Evolutionary conservation across 2,113 vertebrate species (phyloP).

Genomic region (Naja naja): DNA sequence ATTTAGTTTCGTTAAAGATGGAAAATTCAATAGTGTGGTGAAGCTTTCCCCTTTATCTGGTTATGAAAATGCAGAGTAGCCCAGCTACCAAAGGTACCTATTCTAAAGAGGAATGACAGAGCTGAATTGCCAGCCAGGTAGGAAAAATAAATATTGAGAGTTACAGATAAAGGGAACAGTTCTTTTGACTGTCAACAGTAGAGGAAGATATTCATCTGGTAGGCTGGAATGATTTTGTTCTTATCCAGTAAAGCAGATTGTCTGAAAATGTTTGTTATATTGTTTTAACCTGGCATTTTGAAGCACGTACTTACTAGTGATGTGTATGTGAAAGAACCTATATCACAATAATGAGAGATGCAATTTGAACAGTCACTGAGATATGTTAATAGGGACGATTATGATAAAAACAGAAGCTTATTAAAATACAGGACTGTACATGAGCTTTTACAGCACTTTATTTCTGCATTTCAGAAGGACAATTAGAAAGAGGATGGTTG

Average conservation of each 20-base stretch:
- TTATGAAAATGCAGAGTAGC: constrained; percentile 15
- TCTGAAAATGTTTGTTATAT: constrained; percentile 54
- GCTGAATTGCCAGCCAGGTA: neutral
- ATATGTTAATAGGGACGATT: constrained; percentile 40
- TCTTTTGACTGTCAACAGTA: neutral
- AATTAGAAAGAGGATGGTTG: constrained; percentile 32
- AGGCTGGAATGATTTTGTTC: constrained; percentile 51
- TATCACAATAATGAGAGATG: constrained; percentile 54
- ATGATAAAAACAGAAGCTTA: constrained; percentile 60
- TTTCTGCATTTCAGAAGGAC: constrained; percentile 36
- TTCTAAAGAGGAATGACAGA: constrained; percentile 27
- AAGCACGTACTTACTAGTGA: constrained; percentile 57
- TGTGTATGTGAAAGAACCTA: constrained; percentile 44
- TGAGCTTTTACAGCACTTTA: constrained; percentile 9
- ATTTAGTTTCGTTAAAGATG: constrained; percentile 36
- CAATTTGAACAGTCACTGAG: constrained; percentile 55
- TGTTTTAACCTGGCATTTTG: constrained; percentile 62
- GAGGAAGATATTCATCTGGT: constrained; percentile 17
- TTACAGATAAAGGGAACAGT: constrained; percentile 6
- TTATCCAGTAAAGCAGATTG: constrained; percentile 33
- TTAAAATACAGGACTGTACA: constrained; percentile 56
- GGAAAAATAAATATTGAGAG: constrained; percentile 39
- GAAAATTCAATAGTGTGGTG: neutral
- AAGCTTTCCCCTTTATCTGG: constrained; percentile 24
- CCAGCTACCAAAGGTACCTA: neutral